These are phyloP conservation scores for Manis javanica DNA, from an alignment of 2,797 vertebrate species.

Conservation along the genomic window DNA sequence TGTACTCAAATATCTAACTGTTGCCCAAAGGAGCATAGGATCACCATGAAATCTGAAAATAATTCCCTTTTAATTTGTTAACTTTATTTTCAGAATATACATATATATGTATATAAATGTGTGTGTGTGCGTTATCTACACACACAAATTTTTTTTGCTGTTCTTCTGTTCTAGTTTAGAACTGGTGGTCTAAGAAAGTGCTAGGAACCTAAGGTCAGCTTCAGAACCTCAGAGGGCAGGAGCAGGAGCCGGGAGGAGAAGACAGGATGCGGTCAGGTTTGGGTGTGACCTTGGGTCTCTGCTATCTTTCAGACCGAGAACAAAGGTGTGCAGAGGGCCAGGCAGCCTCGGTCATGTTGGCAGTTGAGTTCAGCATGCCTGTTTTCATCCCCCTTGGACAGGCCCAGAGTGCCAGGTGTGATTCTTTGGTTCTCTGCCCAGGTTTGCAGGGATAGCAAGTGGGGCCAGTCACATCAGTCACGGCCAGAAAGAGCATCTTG, in stretches of 20 bases:
- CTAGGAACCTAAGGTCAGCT: not conserved
- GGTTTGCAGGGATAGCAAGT: conserved; percentile 38
- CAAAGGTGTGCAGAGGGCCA: not conserved
- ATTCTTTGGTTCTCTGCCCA: conserved; percentile 67
- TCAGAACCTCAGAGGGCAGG: not conserved
- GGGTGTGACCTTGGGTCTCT: not conserved
- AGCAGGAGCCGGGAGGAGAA: not conserved
- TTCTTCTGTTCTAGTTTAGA: not conserved
- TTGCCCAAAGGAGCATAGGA: conserved; percentile 1
- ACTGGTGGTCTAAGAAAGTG: not conserved
- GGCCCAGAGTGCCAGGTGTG: conserved; percentile 48
- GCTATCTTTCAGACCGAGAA: conserved; percentile 28
- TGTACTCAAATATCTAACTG: conserved; percentile 46
- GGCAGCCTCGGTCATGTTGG: not conserved
- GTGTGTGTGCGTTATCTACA: not conserved
- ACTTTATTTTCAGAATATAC: conserved; percentile 45
- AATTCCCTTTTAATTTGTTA: not conserved
- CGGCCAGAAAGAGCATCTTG: not conserved
- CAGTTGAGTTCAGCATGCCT: conserved; percentile 1
- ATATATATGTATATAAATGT: not conserved
- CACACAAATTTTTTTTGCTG: not conserved
- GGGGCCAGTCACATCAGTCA: not conserved
- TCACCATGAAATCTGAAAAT: conserved; percentile 57
- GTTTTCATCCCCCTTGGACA: conserved; percentile 54
- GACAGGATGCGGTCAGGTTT: not conserved